These are phyloP conservation scores for Sebastes variabilis DNA, from an alignment of 2,797 vertebrate genomes.

Conservation along the genomic window DNA sequence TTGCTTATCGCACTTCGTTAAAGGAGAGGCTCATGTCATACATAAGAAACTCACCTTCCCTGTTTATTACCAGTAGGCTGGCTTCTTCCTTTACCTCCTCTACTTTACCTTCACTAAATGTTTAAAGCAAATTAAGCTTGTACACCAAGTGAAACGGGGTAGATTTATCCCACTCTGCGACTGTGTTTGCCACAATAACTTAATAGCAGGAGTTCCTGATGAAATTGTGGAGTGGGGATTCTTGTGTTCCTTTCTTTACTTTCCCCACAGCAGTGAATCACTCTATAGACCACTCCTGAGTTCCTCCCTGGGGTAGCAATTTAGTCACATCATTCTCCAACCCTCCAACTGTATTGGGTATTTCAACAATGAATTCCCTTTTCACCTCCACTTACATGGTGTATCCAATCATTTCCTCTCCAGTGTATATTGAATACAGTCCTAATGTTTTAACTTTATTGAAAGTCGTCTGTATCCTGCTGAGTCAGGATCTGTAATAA, in stretches of 20 bases:
- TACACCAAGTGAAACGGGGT: slow-evolving; percentile 2
- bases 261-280: slow-evolving; percentile 11
- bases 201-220: slow-evolving; percentile 13
- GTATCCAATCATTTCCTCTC: slow-evolving; percentile 14
- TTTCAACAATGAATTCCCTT: slow-evolving; percentile 10
- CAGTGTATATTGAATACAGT: slow-evolving; percentile 13
- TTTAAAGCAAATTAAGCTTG: neutral
- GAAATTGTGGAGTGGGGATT: slow-evolving; percentile 4
- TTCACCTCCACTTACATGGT: slow-evolving; percentile 7
- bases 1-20: neutral
- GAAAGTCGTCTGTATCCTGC: neutral
- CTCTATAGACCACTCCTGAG: neutral
- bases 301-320: slow-evolving; percentile 19
- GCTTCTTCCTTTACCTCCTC: neutral
- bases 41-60: neutral
- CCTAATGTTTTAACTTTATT: neutral
- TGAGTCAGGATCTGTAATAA: slow-evolving; percentile 8
- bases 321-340: slow-evolving; percentile 21
- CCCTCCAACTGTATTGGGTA: neutral
- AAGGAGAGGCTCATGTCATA: neutral
- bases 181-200: slow-evolving; percentile 38
- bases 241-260: slow-evolving; percentile 9
- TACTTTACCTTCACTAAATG: no score
- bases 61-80: neutral
- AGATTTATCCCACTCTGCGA: neutral